A percentile compares a stretch with the other conserved stretches of the same genome.
Evolutionary conservation across 2,888 invertebrate genomes (phyloP).

Genomic region (Dioctria rufipes): DNA sequence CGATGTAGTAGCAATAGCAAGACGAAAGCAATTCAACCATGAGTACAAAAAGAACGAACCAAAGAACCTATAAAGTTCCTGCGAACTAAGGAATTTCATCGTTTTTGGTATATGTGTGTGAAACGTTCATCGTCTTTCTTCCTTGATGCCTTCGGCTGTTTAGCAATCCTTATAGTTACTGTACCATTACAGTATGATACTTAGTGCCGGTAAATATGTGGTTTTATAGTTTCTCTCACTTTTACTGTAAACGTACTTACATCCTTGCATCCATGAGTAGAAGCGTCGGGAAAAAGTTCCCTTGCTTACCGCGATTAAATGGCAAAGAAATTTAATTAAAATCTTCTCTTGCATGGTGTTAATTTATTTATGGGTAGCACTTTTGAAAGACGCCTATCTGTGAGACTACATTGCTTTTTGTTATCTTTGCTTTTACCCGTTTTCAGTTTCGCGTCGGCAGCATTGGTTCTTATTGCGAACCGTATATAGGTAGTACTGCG

Average conservation of each 20-base stretch:
- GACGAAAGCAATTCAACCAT: constrained; percentile 33
- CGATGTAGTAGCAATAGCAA: background rate
- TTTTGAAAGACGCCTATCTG: constrained; percentile 8
- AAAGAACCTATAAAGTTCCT: constrained; percentile 47
- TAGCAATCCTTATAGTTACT: background rate
- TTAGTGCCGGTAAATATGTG: constrained; percentile 47
- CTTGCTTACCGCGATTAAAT: constrained; percentile 29
- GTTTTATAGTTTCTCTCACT: constrained; percentile 42
- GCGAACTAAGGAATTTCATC: constrained; percentile 13
- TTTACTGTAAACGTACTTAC: background rate
- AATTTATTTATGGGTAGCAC: constrained; percentile 49
- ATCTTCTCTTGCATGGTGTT: constrained; percentile 47
- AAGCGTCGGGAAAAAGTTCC: constrained; percentile 21
- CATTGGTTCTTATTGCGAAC: background rate
- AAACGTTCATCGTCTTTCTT: background rate
- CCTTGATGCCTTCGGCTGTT: constrained; percentile 34
- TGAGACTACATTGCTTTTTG: background rate
- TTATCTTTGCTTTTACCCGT: background rate
- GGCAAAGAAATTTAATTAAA: constrained; percentile 54
- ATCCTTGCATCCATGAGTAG: no score
- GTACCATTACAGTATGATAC: constrained; percentile 13
- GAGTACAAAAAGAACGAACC: constrained; percentile 25
- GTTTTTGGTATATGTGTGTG: background rate
- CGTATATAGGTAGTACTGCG: background rate
- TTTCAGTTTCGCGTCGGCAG: background rate